Percentiles rank a stretch among this genome's conserved stretches.
phyloP scores from a whole-genome alignment of 1,140 invertebrate genomes.

The Anthonomus grandis region DNA sequence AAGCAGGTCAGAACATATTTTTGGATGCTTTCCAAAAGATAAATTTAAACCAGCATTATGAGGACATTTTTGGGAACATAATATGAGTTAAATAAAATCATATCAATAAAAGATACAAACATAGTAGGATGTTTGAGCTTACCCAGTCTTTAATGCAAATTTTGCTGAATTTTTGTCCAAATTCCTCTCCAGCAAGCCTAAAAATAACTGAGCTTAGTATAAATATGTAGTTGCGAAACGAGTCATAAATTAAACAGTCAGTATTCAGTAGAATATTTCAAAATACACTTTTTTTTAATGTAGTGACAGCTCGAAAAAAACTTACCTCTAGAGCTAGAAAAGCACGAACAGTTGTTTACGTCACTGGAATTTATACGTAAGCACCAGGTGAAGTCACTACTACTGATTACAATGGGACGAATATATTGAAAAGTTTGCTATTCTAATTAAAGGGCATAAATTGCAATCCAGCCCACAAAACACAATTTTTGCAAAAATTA shows the following conservation, averaged over 20 bases:
- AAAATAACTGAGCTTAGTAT: constrained; percentile 11
- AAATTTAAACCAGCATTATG: constrained; percentile 34
- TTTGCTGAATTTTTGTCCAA: constrained; percentile 11
- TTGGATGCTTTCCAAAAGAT: constrained; percentile 36
- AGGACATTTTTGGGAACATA: constrained; percentile 11
- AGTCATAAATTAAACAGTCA: constrained; percentile 8
- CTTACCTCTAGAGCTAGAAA: constrained; percentile 2
- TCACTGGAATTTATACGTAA: constrained; percentile 19
- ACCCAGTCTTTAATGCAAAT: constrained; percentile 29
- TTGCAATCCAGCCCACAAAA: background rate
- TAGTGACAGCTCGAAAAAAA: constrained; percentile 20
- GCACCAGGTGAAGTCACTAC: background rate
- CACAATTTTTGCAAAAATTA: constrained; percentile 23
- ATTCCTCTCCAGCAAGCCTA: constrained; percentile 7
- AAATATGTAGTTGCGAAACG: background rate
- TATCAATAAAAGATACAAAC: no score
- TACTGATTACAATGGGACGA: background rate
- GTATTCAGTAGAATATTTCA: constrained; percentile 16
- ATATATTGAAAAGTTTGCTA: background rate
- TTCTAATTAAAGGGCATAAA: background rate
- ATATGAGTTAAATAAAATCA: no score
- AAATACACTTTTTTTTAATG: constrained; percentile 12
- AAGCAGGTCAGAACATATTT: constrained; percentile 25
- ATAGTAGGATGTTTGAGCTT: constrained; percentile 15
- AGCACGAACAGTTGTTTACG: constrained; percentile 32